Evolutionary conservation across 2,888 invertebrate genomes (phyloP).

Genomic region (Melitaea athalia): DNA sequence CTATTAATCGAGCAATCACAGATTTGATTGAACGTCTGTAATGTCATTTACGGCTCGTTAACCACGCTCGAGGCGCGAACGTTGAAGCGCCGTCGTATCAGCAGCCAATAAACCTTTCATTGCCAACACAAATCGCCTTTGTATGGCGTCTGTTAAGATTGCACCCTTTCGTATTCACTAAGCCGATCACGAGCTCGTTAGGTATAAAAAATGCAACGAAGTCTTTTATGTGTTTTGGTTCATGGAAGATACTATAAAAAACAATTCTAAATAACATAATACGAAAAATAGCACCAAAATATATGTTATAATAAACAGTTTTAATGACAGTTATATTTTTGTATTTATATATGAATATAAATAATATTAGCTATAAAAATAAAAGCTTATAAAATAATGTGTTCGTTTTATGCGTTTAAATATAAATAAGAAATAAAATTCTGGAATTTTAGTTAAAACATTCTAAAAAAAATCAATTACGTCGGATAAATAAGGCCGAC

Average conservation of each 20-base stretch:
- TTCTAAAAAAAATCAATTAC: conserved; percentile 60
- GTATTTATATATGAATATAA: too few relatives aligned
- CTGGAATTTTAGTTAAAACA: conserved; percentile 39
- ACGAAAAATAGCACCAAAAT: too few relatives aligned
- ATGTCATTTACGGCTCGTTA: conserved; percentile 71
- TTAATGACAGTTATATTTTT: too few relatives aligned
- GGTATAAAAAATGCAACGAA: neutral
- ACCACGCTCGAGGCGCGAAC: conserved; percentile 62
- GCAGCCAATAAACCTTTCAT: conserved; percentile 66
- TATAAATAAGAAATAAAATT: neutral
- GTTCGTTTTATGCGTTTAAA: neutral
- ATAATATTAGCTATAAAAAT: neutral
- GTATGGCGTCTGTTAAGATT: conserved; percentile 11
- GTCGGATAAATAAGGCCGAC: conserved; percentile 58
- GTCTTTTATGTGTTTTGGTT: neutral
- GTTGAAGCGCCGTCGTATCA: conserved; percentile 45
- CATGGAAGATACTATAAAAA: too few relatives aligned
- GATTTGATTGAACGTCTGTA: conserved; percentile 68
- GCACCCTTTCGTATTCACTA: conserved; percentile 11
- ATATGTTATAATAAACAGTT: too few relatives aligned
- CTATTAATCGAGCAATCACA: conserved; percentile 61
- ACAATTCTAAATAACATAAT: too few relatives aligned
- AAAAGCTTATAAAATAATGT: neutral
- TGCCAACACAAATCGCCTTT: conserved; percentile 38
- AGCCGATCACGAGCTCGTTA: conserved; percentile 4